Evolutionary conservation across 2,113 vertebrate species (phyloP), one percentile per base, ranked within the genome.

Genomic region (Anhinga anhinga): DNA sequence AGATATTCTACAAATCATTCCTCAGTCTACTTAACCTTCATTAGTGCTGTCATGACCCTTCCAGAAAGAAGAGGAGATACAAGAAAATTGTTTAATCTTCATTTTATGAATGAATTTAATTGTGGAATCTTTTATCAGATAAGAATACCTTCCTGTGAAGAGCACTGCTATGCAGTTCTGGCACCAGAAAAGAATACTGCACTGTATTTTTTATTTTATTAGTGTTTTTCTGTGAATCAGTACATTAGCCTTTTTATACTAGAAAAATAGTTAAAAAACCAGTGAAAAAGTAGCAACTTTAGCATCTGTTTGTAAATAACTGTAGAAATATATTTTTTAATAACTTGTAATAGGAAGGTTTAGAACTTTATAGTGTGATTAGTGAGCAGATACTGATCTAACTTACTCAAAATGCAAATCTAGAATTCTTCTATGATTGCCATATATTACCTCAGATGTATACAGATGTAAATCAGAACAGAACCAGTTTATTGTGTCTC

Each of bases 61-160:
- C 78, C 44, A 91, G 73, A 93, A 93, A 87, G 42, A 52, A 85
- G 66, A 88, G 42, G 66, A 80, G 38, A 80, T 70, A 52, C 7
- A 95, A 88, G 45, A 65, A 82, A 40, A 67, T 86, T 45, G 45
- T 53, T 90, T 93, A 40, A 77, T 94, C 52, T 92, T 84, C 47
- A 94, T 95, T 96, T 97, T 91, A 91, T 92, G 85, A 95, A 95
- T 82, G 4, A 95, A 86, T 95, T 69, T 90, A 65, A 42, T 73
- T 70, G 50, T 73, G 29, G 21, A 88, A 70, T 81, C 42, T 88
- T 84, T 58, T 61, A 56, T 65, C 49, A 89, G 61, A 53, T 69
- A 74, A 84, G 69, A 94, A 72, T 11, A 62, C 5, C 17, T 95
- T 65, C 42, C 42, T 84, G 44, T 49, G 73, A 93, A 72, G 53